A percentile compares a stretch with the other conserved stretches of the same genome.
phyloP scores from a whole-genome alignment of 2,113 vertebrate genomes.

The Indri indri region DNA sequence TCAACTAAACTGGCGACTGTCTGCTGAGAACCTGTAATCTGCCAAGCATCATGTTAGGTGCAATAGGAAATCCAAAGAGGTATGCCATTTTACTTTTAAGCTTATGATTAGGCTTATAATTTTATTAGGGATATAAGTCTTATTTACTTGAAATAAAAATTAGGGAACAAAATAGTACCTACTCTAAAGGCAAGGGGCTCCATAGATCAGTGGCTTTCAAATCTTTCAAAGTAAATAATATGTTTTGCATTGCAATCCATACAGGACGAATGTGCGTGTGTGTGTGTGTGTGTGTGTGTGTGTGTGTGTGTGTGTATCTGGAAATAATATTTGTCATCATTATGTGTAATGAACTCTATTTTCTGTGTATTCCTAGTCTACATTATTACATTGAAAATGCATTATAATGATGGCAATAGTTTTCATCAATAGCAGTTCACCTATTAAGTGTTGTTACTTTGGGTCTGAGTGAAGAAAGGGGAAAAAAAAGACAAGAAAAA shows the following conservation, averaged over 20 bases:
- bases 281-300: background rate
- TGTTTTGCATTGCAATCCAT: background rate
- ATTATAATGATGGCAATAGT: background rate
- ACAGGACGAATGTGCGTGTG: background rate
- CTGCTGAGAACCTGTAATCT: constrained; percentile 9
- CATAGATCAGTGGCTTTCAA: background rate
- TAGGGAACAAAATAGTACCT: background rate
- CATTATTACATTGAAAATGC: background rate
- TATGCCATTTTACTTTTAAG: background rate
- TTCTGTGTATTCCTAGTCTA: background rate
- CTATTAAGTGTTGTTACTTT: background rate
- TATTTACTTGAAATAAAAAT: constrained; percentile 32
- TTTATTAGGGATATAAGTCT: background rate
- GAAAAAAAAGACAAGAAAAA: background rate
- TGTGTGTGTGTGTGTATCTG: background rate
- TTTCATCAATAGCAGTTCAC: background rate
- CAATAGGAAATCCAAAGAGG: background rate
- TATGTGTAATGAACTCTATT: background rate
- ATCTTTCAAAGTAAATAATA: background rate
- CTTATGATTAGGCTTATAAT: background rate
- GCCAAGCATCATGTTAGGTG: background rate
- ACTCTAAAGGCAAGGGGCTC: background rate
- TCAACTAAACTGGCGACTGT: background rate
- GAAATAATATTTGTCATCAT: background rate
- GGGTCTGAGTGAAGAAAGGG: background rate